Evolutionary conservation across 2,888 invertebrate genomes (phyloP).

Genomic region (Cacoxenus indagator): DNA sequence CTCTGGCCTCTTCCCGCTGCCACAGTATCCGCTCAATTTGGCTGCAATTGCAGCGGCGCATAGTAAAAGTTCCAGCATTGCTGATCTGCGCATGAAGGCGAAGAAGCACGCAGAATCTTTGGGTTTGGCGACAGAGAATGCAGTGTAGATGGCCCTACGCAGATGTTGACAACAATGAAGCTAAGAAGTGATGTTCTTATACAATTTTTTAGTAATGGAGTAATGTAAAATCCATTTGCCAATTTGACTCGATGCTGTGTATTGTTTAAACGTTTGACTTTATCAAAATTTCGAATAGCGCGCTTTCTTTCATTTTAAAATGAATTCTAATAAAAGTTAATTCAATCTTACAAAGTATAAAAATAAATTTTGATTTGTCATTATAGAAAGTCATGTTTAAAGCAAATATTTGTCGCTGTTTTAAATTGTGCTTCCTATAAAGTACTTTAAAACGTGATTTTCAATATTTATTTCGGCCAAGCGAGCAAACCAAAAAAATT

Average conservation of each 20-base stretch:
- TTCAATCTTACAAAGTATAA: background rate
- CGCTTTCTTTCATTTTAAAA: background rate
- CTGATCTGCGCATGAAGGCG: conserved; percentile 93
- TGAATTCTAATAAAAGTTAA: background rate
- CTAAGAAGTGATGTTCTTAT: background rate
- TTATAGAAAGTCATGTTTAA: background rate
- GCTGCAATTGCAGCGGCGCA: conserved; percentile 86
- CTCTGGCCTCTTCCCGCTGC: conserved; percentile 75
- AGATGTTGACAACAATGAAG: background rate
- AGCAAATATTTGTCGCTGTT: background rate
- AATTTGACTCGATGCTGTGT: background rate
- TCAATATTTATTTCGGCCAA: background rate
- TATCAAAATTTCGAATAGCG: background rate
- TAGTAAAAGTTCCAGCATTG: conserved; percentile 92
- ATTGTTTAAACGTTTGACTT: background rate
- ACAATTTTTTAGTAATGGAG: background rate
- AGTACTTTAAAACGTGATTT: too few species aligned
- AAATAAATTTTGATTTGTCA: background rate
- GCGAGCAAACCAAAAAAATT: background rate
- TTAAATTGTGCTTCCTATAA: background rate
- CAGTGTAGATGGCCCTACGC: conserved; percentile 32
- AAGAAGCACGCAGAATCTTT: conserved; percentile 92
- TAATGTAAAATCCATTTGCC: too few species aligned
- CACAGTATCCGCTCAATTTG: conserved; percentile 81
- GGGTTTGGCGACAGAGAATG: conserved; percentile 69